These are phyloP conservation scores for Tetrao urogallus DNA, from an alignment of 2,113 vertebrate species.

Conservation along the genomic window DNA sequence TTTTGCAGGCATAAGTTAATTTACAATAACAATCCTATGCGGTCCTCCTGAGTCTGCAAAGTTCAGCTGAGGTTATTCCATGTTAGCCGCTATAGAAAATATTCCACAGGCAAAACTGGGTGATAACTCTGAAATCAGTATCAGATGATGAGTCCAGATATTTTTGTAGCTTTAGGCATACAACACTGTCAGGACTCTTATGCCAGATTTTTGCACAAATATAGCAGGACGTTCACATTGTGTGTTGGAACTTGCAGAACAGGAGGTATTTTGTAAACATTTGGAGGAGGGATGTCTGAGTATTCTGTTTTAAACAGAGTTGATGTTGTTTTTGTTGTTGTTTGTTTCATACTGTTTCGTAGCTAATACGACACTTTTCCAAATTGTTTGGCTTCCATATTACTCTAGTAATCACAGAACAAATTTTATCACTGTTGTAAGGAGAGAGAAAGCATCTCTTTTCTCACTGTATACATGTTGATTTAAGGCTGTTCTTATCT, in stretches of 20 bases:
- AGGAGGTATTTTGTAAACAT: background rate
- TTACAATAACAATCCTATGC: background rate
- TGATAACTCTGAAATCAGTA: background rate
- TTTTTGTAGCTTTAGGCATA: background rate
- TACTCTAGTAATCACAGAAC: background rate
- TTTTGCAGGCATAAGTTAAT: background rate
- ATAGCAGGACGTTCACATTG: background rate
- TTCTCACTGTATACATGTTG: background rate
- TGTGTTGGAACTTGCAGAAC: background rate
- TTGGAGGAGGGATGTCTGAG: background rate
- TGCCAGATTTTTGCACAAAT: background rate
- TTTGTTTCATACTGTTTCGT: background rate
- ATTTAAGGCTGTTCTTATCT: background rate
- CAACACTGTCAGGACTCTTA: background rate
- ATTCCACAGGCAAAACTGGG: background rate
- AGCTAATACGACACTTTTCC: background rate
- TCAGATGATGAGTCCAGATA: background rate
- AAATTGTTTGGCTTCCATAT: background rate
- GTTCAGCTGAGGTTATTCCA: conserved; percentile 3
- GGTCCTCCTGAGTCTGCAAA: background rate
- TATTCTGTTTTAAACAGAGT: background rate
- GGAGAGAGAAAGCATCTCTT: background rate
- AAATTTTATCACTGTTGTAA: background rate
- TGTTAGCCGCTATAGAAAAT: background rate
- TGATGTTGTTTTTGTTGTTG: background rate